These are phyloP conservation scores for Eupithecia subumbrata DNA, from an alignment of 2,888 invertebrate genomes.

Conservation along the genomic window DNA sequence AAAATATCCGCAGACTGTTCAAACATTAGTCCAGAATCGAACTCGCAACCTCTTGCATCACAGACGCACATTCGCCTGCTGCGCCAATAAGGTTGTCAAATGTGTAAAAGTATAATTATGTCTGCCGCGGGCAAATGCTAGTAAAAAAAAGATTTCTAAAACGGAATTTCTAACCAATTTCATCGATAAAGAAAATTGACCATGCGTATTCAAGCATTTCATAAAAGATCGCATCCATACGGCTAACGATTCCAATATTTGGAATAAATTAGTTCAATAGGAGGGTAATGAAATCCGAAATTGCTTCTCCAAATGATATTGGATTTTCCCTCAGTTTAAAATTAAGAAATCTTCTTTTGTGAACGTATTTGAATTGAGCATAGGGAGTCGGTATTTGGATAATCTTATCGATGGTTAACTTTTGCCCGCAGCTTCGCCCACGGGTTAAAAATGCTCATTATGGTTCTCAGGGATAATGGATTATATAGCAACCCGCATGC, in stretches of 20 bases:
- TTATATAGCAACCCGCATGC: too few species aligned
- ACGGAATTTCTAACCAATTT: not conserved
- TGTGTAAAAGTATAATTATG: too few species aligned
- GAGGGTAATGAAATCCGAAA: slow-evolving; percentile 25
- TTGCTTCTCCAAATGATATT: slow-evolving; percentile 20
- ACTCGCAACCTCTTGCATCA: too few species aligned
- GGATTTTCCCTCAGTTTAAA: slow-evolving; percentile 14
- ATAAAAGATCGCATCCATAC: slow-evolving; percentile 10
- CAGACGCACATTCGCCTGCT: too few species aligned
- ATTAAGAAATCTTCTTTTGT: slow-evolving; percentile 9
- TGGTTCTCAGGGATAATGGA: too few species aligned
- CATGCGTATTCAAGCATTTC: slow-evolving; percentile 12
- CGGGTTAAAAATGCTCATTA: too few species aligned
- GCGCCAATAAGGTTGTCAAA: too few species aligned
- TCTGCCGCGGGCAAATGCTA: too few species aligned
- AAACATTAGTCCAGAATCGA: too few species aligned
- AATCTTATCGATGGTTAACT: not conserved
- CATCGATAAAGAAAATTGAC: not conserved
- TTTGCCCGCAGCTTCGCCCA: not conserved
- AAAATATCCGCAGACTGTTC: too few species aligned
- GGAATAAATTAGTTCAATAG: slow-evolving; percentile 26
- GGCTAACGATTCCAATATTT: slow-evolving; percentile 23
- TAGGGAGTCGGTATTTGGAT: not conserved
- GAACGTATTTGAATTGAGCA: not conserved
- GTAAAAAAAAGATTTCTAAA: too few species aligned